phyloP scores from a whole-genome alignment of 2,113 vertebrate species.

The Thryonomys swinderianus region DNA sequence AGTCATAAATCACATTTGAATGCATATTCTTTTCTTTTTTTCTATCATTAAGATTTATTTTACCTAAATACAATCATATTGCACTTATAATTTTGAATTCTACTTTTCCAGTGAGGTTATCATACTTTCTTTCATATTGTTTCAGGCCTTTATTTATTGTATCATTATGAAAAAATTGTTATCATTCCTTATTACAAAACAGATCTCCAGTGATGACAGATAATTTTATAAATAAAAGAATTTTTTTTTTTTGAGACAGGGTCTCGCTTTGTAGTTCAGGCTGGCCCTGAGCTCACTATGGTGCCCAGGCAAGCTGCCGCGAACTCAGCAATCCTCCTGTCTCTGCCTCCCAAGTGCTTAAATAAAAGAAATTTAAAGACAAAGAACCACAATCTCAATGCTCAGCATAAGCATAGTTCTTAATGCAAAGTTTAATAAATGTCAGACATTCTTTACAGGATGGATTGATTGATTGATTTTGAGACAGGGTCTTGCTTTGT shows the following conservation, averaged over 20 bases:
- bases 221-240: constrained; percentile 19
- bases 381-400: neutral
- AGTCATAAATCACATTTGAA: neutral
- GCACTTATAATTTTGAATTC: neutral
- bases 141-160: neutral
- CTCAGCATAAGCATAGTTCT: neutral
- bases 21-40: constrained; percentile 17
- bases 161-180: neutral
- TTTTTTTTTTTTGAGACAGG: no score
- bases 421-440: neutral
- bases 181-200: neutral
- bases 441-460: neutral
- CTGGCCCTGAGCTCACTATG: no score
- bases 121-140: neutral
- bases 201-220: neutral
- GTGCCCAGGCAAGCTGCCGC: no score
- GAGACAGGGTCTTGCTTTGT: no score
- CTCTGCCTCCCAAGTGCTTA: no score
- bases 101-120: neutral
- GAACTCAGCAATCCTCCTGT: no score
- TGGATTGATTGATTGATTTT: no score
- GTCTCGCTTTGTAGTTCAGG: no score
- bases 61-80: neutral
- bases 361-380: neutral
- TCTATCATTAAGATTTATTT: constrained; percentile 5